Conservation (phyloP, 2,888 invertebrate genomes). For the Marasmarcha lunaedactyla region DNA sequence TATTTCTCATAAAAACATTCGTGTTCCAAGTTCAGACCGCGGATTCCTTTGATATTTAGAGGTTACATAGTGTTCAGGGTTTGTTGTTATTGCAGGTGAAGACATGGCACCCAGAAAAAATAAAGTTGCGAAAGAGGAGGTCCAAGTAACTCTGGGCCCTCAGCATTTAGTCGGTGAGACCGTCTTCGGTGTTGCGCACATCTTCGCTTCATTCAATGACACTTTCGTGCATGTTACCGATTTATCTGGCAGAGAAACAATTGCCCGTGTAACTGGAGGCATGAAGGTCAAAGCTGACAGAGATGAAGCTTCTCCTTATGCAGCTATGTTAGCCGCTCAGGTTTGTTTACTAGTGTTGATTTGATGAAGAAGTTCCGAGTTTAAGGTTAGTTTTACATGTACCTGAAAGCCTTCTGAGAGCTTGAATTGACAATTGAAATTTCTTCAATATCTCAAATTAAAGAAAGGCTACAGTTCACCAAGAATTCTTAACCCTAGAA, state of each 20-base stretch:
- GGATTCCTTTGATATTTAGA: conserved; percentile 49
- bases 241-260: conserved; percentile 95
- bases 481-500: too few species aligned
- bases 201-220: conserved; percentile 99
- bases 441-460: too few species aligned
- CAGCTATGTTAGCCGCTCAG: conserved; percentile 99
- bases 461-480: too few species aligned
- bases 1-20: conserved; percentile 7
- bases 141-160: conserved; percentile 94
- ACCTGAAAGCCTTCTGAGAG: too few species aligned
- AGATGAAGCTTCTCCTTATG: conserved; percentile 99
- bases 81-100: conserved; percentile 61
- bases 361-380: conserved; percentile 10
- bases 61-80: conserved; percentile 50
- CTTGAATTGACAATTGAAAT: too few species aligned
- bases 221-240: conserved; percentile 99
- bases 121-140: conserved; percentile 96
- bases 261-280: conserved; percentile 94
- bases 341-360: conserved; percentile 55
- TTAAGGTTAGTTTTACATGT: conserved; percentile 42
- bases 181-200: conserved; percentile 99
- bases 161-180: conserved; percentile 97
- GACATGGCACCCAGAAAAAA: conserved; percentile 97
- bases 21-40: conserved; percentile 3
- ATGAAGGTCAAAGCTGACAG: conserved; percentile 99